Evolutionary conservation across 2,888 invertebrate species (phyloP).

Genomic region (Mystacides longicornis): DNA sequence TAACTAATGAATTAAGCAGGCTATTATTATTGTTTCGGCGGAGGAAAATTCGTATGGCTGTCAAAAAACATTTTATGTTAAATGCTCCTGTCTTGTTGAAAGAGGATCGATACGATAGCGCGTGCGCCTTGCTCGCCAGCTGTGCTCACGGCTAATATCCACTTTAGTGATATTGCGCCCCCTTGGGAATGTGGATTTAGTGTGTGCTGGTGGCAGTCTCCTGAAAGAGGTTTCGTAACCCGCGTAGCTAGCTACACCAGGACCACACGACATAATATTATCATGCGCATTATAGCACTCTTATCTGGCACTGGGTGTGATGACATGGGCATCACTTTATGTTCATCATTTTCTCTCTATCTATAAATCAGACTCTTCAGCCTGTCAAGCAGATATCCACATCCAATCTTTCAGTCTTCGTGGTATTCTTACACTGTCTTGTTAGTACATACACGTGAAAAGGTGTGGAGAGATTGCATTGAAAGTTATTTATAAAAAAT

Average conservation of each 20-base stretch:
- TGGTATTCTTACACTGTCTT: too few species aligned
- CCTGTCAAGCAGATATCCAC: too few species aligned
- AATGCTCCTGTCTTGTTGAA: neutral
- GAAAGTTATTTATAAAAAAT: neutral
- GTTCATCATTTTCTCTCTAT: neutral
- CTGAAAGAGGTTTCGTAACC: constrained; percentile 9
- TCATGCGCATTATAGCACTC: constrained; percentile 15
- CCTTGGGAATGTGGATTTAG: constrained; percentile 11
- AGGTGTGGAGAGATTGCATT: too few species aligned
- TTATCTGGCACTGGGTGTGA: constrained; percentile 10
- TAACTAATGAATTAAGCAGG: too few species aligned
- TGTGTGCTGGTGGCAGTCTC: constrained; percentile 5
- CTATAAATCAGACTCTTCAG: neutral
- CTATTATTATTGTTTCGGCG: too few species aligned
- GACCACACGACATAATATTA: neutral
- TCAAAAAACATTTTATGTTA: too few species aligned
- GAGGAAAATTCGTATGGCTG: too few species aligned
- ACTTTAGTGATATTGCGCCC: constrained; percentile 6
- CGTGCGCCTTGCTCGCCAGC: constrained; percentile 4
- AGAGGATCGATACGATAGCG: constrained; percentile 15
- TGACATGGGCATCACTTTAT: constrained; percentile 4
- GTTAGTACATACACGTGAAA: too few species aligned
- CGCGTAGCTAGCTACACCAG: constrained; percentile 4
- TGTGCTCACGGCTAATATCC: neutral
- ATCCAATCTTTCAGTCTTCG: too few species aligned